Percentiles rank a stretch among this genome's conserved stretches.
Evolutionary conservation across 2,888 invertebrate species (phyloP).

Genomic region (Caenorhabditis zanzibari): DNA sequence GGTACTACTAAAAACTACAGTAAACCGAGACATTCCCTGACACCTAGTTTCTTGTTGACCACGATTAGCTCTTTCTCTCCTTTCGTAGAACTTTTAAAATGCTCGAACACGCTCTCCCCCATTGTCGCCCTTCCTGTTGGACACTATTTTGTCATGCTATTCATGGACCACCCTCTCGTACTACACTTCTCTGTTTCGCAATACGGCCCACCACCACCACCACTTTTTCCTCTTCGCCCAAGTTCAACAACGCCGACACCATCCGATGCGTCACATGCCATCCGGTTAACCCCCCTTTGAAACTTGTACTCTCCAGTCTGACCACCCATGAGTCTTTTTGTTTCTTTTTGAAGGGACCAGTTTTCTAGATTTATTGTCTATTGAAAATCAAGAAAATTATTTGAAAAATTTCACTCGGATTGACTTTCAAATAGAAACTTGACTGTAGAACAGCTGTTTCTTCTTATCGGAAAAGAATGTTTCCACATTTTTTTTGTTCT

Average conservation of each 20-base stretch:
- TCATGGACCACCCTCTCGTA: conserved; percentile 37
- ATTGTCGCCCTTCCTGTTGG: conserved; percentile 35
- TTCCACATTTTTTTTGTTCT: conserved; percentile 1
- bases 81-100: conserved; percentile 4
- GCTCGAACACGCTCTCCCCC: conserved; percentile 22
- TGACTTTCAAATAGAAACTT: too few species aligned
- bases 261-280: conserved; percentile 46
- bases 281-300: conserved; percentile 37
- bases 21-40: background rate
- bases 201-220: too few species aligned
- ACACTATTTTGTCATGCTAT: conserved; percentile 60
- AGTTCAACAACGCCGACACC: conserved; percentile 18
- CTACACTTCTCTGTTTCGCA: conserved; percentile 57
- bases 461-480: conserved; percentile 2
- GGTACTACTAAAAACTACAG: background rate
- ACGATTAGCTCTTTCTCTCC: background rate
- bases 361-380: background rate
- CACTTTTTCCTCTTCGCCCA: conserved; percentile 46
- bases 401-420: too few species aligned
- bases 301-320: conserved; percentile 20
- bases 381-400: too few species aligned
- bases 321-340: conserved; percentile 10
- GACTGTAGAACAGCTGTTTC: background rate
- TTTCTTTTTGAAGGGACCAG: background rate
- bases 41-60: conserved; percentile 15